Conservation (phyloP, 1,140 invertebrate genomes). For the Oryctes rhinoceros region DNA sequence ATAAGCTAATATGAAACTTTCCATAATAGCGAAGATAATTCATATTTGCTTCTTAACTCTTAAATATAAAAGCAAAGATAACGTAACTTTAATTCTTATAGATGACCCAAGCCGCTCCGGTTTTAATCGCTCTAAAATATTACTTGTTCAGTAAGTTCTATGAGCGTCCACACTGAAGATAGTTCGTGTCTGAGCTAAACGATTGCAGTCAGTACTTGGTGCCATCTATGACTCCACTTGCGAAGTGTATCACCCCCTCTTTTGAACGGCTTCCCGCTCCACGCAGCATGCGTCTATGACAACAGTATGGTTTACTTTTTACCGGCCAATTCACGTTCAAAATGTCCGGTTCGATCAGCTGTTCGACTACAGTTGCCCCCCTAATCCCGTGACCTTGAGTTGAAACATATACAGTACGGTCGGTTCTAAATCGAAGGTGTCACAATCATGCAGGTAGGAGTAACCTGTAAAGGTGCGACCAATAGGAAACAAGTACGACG, state of each 20-base stretch:
- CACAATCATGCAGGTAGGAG: slow-evolving; percentile 56
- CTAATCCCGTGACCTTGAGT: slow-evolving; percentile 43
- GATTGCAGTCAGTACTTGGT: slow-evolving; percentile 24
- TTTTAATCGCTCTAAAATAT: too few species aligned
- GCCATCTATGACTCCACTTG: slow-evolving; percentile 16
- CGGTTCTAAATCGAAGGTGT: slow-evolving; percentile 11
- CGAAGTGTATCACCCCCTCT: slow-evolving; percentile 44
- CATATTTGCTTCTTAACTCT: too few species aligned
- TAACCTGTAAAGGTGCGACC: slow-evolving; percentile 60
- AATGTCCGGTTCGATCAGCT: slow-evolving; percentile 57
- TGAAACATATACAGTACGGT: slow-evolving; percentile 24
- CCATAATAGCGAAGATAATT: too few species aligned
- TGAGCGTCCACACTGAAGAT: background rate
- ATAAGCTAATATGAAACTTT: too few species aligned
- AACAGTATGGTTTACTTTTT: slow-evolving; percentile 51
- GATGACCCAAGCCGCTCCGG: too few species aligned
- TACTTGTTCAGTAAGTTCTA: background rate
- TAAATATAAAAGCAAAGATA: too few species aligned
- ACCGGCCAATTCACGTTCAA: slow-evolving; percentile 52
- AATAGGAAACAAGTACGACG: slow-evolving; percentile 54
- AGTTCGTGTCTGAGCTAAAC: slow-evolving; percentile 35
- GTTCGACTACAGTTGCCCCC: slow-evolving; percentile 43
- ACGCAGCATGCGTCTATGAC: slow-evolving; percentile 43
- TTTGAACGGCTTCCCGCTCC: slow-evolving; percentile 48
- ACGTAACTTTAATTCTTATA: too few species aligned